These are phyloP conservation scores for Oikopleura dioica DNA, from an alignment of 23 tunicate species.

Conservation along the genomic window DNA sequence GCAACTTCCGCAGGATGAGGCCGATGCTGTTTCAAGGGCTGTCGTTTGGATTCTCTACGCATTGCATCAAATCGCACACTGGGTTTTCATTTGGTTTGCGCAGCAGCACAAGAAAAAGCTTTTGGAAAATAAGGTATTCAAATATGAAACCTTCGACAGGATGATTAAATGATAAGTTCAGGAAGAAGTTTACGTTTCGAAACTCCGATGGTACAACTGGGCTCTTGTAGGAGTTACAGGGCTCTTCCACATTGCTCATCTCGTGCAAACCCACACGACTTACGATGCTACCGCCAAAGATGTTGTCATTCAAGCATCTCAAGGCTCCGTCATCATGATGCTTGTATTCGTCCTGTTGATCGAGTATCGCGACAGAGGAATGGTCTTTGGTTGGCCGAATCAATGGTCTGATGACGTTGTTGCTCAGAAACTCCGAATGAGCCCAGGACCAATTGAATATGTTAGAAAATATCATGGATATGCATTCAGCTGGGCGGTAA, in stretches of 20 bases:
- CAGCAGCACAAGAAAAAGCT: neutral
- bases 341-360: conserved; percentile 45
- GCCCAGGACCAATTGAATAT: conserved; percentile 36
- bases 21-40: conserved; percentile 26
- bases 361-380: conserved; percentile 75
- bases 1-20: conserved; percentile 59
- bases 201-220: conserved; percentile 77
- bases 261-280: conserved; percentile 88
- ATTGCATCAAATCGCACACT: conserved; percentile 60
- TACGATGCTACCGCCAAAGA: conserved; percentile 90
- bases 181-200: conserved; percentile 15
- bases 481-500: conserved; percentile 69
- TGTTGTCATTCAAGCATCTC: conserved; percentile 47
- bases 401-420: conserved; percentile 39
- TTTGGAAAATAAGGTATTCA: neutral
- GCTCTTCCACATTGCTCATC: conserved; percentile 51
- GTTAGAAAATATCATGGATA: conserved; percentile 88
- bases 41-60: conserved; percentile 71
- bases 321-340: conserved; percentile 95
- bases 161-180: neutral
- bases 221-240: conserved; percentile 41
- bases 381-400: conserved; percentile 88
- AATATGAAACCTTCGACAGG: neutral
- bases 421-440: conserved; percentile 33
- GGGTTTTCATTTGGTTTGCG: conserved; percentile 31